Conservation (phyloP, 1,140 invertebrate species). For the Grapholita molesta region DNA sequence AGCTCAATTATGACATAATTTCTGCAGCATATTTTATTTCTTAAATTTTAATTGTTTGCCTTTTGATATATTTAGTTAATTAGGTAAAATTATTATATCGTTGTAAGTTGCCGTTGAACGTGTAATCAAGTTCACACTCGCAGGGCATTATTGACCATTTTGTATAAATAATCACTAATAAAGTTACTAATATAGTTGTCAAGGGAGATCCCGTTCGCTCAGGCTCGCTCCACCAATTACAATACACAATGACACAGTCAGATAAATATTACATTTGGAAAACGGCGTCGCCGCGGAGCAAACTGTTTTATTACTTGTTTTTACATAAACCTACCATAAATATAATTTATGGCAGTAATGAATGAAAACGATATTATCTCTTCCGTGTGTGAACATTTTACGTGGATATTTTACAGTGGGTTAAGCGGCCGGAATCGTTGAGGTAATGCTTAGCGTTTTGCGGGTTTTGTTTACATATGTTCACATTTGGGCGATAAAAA, state of each 20-base stretch:
- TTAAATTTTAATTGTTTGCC: too few species aligned
- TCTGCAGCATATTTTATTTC: too few species aligned
- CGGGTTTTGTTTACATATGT: neutral
- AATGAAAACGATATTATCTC: conserved; percentile 15
- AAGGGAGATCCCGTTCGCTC: too few species aligned
- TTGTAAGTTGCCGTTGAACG: too few species aligned
- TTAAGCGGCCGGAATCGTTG: neutral
- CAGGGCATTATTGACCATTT: too few species aligned
- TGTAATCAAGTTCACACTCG: too few species aligned
- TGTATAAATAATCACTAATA: too few species aligned
- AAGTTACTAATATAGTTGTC: too few species aligned
- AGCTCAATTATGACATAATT: too few species aligned
- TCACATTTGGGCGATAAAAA: neutral
- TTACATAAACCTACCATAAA: conserved; percentile 17
- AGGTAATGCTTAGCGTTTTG: neutral
- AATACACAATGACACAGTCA: neutral
- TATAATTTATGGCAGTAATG: conserved; percentile 12
- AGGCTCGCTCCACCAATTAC: neutral
- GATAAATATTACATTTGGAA: neutral
- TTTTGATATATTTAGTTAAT: too few species aligned
- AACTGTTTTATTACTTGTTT: conserved; percentile 18
- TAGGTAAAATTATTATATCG: too few species aligned
- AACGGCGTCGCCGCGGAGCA: neutral
- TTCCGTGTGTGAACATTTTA: conserved; percentile 1
- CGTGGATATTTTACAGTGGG: conserved; percentile 3